Evolutionary conservation across 2,888 invertebrate species (phyloP), one percentile per base, ranked within the genome.

Genomic region (Eupithecia abbreviata): DNA sequence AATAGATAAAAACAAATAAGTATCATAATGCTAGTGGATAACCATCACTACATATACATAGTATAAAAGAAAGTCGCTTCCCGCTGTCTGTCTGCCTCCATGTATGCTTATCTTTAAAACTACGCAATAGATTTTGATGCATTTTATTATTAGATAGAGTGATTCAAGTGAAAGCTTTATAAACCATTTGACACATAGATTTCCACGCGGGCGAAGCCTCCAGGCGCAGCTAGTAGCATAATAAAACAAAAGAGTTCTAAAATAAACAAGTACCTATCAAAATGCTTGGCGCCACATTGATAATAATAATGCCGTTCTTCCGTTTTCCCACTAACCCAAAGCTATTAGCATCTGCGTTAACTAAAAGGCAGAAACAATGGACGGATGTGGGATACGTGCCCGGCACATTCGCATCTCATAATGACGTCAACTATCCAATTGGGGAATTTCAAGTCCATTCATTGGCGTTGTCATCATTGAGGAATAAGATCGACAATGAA

Each of bases 371-470:
- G 84, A 87, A 89, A 92, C 91, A 92, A 92, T 90, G 87, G 88
- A 86, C 92, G 93, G 93, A 93, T 89, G 89, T 88, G 83, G 93
- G 93, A 93, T 91, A 92, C 87, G 88, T 86, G 85, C 84, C 86
- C 87, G 88, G 85, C 88, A 86, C 88, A 89, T 90, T 89, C 85
- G 85, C 88, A 89, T 90, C 90, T 90, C 88, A 85, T 84, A 78
- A 82, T 90, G 89, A 90, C 89, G 89, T 89, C 89, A 89, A 79
- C 82, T 82, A 86, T 88, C 89, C 86, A 87, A 89, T 90, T 89
- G 88, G 82, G 75, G 67, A 75, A 80, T 71, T 74, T 72, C 51
- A 86, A 86, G 84, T 84, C 83, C 86, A 87, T 85, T 85, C 83
- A 86, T 84, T 82, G 82, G 82, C 78, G 30, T 30, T 47, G 68